Conservation (phyloP, 2,888 invertebrate genomes). For the Belgica antarctica region DNA sequence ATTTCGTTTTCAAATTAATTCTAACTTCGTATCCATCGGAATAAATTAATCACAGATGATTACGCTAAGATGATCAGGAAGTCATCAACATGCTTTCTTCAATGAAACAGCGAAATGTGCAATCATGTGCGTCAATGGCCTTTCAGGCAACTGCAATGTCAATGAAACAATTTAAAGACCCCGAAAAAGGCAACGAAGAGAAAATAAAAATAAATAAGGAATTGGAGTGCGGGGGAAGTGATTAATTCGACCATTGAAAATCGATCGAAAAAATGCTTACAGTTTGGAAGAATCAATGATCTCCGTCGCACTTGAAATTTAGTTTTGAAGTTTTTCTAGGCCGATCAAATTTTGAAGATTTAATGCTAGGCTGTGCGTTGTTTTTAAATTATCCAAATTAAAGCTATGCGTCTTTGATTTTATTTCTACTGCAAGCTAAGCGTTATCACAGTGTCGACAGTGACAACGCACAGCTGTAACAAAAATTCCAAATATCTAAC, state of each 20-base stretch:
- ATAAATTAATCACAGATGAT: neutral
- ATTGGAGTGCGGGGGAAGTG: neutral
- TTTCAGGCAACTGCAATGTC: slow-evolving; percentile 9
- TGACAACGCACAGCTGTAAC: too few relatives aligned
- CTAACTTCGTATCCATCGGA: neutral
- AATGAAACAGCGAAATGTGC: too few relatives aligned
- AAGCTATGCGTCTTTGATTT: too few relatives aligned
- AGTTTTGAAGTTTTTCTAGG: neutral
- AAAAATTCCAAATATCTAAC: too few relatives aligned
- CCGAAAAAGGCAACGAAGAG: neutral
- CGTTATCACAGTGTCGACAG: too few relatives aligned
- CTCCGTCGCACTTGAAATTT: neutral
- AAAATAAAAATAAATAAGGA: neutral
- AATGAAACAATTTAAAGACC: slow-evolving; percentile 15
- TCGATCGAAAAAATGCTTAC: neutral
- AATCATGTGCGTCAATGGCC: too few relatives aligned
- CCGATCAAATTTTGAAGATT: too few relatives aligned
- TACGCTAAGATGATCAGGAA: slow-evolving; percentile 1
- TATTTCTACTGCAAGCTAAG: too few relatives aligned
- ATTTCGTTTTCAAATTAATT: neutral
- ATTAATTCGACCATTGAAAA: neutral
- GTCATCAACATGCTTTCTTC: too few relatives aligned
- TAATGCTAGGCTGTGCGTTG: too few relatives aligned
- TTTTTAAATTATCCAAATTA: too few relatives aligned
- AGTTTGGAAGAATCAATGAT: slow-evolving; percentile 3